These are phyloP conservation scores for Notodonta ziczac DNA, from an alignment of 2,888 invertebrate genomes.

Conservation along the genomic window DNA sequence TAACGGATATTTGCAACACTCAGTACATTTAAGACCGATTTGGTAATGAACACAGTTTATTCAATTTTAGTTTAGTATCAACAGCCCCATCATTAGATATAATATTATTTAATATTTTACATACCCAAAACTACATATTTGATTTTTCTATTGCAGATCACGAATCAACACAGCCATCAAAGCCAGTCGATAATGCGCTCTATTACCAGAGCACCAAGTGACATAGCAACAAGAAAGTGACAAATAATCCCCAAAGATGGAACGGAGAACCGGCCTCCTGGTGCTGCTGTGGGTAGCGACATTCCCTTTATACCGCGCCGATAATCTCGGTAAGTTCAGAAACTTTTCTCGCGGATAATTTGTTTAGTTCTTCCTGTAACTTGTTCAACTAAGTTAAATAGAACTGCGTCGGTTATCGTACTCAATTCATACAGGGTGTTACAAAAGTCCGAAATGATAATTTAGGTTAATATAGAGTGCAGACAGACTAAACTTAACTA, in stretches of 20 bases:
- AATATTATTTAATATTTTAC: too few relatives aligned
- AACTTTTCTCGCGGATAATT: conserved; percentile 6
- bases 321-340: conserved; percentile 72
- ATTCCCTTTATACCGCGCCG: conserved; percentile 73
- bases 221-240: conserved; percentile 39
- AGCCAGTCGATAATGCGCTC: conserved; percentile 23
- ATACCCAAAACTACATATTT: not conserved
- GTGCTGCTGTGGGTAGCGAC: conserved; percentile 71
- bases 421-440: not conserved
- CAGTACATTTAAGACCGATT: too few relatives aligned
- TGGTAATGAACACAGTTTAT: too few relatives aligned
- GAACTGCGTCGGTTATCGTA: conserved; percentile 9
- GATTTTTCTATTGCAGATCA: conserved; percentile 11
- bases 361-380: conserved; percentile 7
- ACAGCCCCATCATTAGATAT: too few relatives aligned
- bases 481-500: too few relatives aligned
- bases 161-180: not conserved
- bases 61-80: too few relatives aligned
- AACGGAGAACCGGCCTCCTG: conserved; percentile 59
- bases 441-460: too few relatives aligned
- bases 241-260: conserved; percentile 50
- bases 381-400: conserved; percentile 21
- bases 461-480: too few relatives aligned
- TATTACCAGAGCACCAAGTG: conserved; percentile 20
- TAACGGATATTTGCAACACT: too few relatives aligned